Evolutionary conservation across 1,140 invertebrate genomes (phyloP).

Genomic region (Drosophila burlai): DNA sequence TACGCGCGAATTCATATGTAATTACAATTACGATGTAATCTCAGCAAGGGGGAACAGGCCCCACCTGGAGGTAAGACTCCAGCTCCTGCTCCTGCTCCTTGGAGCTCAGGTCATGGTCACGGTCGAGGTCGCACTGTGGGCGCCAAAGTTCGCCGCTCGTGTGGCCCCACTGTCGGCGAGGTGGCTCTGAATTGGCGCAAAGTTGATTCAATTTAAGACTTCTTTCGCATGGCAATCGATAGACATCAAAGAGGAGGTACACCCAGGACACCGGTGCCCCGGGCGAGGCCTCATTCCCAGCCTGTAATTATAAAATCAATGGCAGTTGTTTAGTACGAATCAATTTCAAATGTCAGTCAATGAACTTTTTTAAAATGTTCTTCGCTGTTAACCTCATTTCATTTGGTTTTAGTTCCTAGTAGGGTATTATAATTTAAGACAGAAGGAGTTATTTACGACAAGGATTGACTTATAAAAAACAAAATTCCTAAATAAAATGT

Average conservation of each 20-base stretch:
- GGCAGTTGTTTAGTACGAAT: constrained; percentile 3
- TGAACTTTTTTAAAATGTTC: constrained; percentile 13
- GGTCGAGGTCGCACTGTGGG: constrained; percentile 21
- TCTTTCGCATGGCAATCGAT: constrained; percentile 45
- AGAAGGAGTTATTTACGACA: background rate
- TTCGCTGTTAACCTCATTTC: constrained; percentile 7
- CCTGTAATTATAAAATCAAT: constrained; percentile 64
- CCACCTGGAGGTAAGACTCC: background rate
- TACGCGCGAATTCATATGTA: constrained; percentile 67
- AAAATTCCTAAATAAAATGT: background rate
- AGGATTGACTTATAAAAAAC: no score
- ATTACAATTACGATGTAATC: constrained; percentile 74
- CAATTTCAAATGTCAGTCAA: constrained; percentile 31
- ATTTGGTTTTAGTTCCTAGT: no score
- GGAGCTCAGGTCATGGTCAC: constrained; percentile 14
- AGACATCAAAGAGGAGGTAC: constrained; percentile 13
- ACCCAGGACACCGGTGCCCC: background rate
- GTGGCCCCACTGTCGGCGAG: constrained; percentile 38
- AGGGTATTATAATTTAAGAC: background rate
- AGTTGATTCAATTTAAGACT: constrained; percentile 70
- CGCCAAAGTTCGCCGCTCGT: constrained; percentile 10
- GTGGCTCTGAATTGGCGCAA: constrained; percentile 32
- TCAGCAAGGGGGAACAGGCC: constrained; percentile 9
- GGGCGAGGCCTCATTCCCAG: background rate
- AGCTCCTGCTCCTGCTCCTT: background rate